Conservation (phyloP, 1,140 invertebrate genomes). For the Colletes latitarsis region DNA sequence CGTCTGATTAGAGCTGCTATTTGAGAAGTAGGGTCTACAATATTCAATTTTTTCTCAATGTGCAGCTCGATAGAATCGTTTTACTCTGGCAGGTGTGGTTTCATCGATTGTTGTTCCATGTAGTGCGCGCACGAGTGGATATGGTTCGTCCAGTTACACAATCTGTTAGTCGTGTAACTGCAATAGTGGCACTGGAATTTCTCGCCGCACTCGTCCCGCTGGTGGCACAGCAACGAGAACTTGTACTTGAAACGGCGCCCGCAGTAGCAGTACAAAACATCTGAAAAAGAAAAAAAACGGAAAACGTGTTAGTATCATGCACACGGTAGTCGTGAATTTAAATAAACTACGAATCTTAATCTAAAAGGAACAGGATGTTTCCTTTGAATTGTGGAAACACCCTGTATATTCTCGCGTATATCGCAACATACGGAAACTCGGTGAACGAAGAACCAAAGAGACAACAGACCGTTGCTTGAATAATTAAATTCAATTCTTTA, state of each 20-base stretch:
- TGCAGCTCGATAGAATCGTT: no score
- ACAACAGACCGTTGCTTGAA: conserved; percentile 53
- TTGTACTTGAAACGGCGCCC: conserved; percentile 73
- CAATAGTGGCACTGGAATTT: conserved; percentile 67
- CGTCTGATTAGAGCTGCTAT: no score
- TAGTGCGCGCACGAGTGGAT: neutral
- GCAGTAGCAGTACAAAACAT: conserved; percentile 60
- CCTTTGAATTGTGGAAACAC: no score
- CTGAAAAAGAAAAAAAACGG: conserved; percentile 69
- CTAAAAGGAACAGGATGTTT: no score
- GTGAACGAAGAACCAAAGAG: neutral
- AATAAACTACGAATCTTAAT: no score
- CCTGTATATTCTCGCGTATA: no score
- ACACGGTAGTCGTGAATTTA: no score
- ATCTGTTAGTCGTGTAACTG: conserved; percentile 25
- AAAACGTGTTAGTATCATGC: conserved; percentile 48
- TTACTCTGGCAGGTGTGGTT: no score
- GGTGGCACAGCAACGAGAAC: conserved; percentile 79
- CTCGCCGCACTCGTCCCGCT: conserved; percentile 79
- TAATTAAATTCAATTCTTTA: conserved; percentile 77
- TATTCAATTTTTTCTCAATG: no score
- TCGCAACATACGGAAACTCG: neutral
- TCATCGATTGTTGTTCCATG: no score
- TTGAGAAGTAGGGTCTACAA: no score
- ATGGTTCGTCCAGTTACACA: conserved; percentile 34